Base-by-base conservation (phyloP, 2,797 vertebrate genomes). In the Chanos chanos region DNA sequence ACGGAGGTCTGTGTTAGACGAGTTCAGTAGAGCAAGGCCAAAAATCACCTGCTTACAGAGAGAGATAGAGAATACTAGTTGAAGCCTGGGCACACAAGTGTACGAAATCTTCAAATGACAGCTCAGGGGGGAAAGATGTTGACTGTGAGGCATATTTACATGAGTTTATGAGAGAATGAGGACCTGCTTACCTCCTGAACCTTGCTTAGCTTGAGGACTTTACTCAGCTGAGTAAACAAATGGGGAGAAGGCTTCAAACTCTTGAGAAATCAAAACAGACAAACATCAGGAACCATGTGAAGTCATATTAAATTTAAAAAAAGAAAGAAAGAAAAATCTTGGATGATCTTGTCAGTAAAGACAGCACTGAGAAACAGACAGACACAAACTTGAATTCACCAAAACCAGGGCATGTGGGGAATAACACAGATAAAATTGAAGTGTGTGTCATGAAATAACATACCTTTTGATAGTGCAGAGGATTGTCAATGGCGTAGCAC, bases 381-480 rank as follows among this genome's bases (percentile, higher is more conserved):
- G n/a, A n/a, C n/a, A n/a, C n/a, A n/a, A n/a, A n/a, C n/a, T n/a
- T n/a, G n/a, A n/a, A n/a, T n/a, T n/a, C n/a, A n/a, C n/a, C n/a
- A 22, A 21, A 4, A 37, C 7, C 4, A 31, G 3, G 5, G 13
- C 22, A 53, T 53, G 21, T 10, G 1, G 2, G 7, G 30, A 21
- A 9, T 5, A 55, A 22, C 15, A 41, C 18, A 5, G 21, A 39
- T 15, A 12, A 1, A 43, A 45, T 31, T 13, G 3, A 27, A 36
- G 40, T 7, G 2, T 7, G 31, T n/a, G n/a, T n/a, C n/a, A n/a
- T n/a, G n/a, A 16, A 41, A 51, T 4, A 33, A 16, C 86, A 71
- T 88, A 99, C 97, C 96, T 99, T 99, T 87, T 99, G 97, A 88
- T 99, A 99, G 87, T 99, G 97, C 83, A 99, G 88, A n/a, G 97